Evolutionary conservation across 2,113 vertebrate genomes (phyloP), one percentile per base, ranked within the genome.

Genomic region (Puntigrus tetrazona): DNA sequence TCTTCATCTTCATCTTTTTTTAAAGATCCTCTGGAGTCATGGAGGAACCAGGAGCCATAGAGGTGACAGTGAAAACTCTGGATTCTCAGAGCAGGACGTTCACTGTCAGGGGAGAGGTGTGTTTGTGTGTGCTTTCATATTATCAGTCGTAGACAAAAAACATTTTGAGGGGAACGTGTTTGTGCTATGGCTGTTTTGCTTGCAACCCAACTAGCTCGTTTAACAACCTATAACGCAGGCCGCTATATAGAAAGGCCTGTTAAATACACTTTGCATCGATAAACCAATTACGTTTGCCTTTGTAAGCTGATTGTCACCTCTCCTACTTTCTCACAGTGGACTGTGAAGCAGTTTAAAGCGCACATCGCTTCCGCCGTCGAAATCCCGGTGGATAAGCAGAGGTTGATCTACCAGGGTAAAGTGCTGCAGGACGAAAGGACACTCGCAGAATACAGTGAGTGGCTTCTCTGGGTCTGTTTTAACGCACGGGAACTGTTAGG

Each of bases 371-470:
- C 94, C 16, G 95, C 96, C 1, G 96, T 97, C 83, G 96, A 92
- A n/a, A 97, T 98, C 74, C 95, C 96, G 0, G 93, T 95, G 18
- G 96, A 98, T 88, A 98, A 97, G 88, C 97, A 98, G 78, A 94
- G 96, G 77, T 95, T 98, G 84, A 98, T 98, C 87, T 98, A 98
- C 83, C 97, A 98, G 92, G 97, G 97, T 9, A 91, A 96, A 77
- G 97, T 98, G 79, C 90, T 97, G 81, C 97, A 97, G 89, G 96
- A 98, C 87, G 96, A 97, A 57, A 95, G 95, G 92, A 97, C 96
- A 69, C 94, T 98, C 47, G 90, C 94, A 85, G 97, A 97, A 87
- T 97, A 97, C 90, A 96, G 97, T 97, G 90, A 95, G 96, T 89
- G 0, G 31, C 2, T 8, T 2, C 27, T 73, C 11, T 1, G n/a